Conservation (phyloP, 1,140 invertebrate genomes). For the Ceratina japonica region DNA sequence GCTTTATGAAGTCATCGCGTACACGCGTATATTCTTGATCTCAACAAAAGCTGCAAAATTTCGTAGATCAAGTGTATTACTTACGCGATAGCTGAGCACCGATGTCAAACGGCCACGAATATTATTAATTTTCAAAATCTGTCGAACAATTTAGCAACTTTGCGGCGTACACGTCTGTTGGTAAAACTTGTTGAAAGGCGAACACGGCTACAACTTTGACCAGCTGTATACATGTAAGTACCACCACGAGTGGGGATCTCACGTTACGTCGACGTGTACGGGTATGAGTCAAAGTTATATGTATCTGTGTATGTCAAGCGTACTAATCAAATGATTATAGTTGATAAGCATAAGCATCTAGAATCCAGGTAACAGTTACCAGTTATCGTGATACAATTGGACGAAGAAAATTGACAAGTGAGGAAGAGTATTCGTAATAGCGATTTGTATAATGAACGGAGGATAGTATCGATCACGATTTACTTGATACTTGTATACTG, state of each 20-base stretch:
- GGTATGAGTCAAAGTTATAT: no score
- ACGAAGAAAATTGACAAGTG: slow-evolving; percentile 13
- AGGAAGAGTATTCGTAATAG: background rate
- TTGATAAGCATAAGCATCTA: no score
- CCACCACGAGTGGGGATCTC: no score
- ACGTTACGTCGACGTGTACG: background rate
- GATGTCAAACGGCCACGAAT: background rate
- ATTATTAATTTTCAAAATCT: background rate
- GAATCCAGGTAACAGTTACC: no score
- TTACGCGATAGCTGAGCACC: background rate
- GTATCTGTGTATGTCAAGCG: no score
- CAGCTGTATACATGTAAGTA: background rate
- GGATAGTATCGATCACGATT: no score
- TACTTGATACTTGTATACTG: background rate
- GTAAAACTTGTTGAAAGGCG: background rate
- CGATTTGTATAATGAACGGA: background rate
- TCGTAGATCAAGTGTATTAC: background rate
- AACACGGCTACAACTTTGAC: background rate
- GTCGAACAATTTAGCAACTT: slow-evolving; percentile 23
- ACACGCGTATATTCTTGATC: no score
- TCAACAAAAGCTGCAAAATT: background rate
- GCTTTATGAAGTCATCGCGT: background rate
- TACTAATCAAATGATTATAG: no score
- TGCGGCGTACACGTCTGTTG: background rate
- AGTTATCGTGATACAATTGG: background rate